These are phyloP conservation scores for Varanus salvator DNA, from an alignment of 2,113 vertebrate species.

Conservation along the genomic window DNA sequence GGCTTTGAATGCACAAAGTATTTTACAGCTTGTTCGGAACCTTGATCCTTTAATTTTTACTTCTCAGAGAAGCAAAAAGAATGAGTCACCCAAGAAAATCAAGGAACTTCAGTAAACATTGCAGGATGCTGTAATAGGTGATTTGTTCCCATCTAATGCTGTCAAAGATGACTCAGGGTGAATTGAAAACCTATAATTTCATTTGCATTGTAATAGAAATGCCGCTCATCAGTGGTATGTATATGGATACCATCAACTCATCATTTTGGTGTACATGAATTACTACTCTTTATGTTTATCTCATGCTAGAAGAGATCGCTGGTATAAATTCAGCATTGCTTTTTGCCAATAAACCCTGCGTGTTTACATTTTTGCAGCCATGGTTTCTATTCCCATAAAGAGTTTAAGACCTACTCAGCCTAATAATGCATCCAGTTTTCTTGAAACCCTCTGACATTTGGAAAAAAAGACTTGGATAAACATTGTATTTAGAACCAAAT, in stretches of 20 bases:
- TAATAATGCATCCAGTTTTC: not conserved
- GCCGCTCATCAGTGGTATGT: not conserved
- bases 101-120: not conserved
- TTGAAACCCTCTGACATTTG: not conserved
- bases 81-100: slow-evolving; percentile 38
- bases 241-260: not conserved
- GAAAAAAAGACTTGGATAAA: not conserved
- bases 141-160: slow-evolving; percentile 2
- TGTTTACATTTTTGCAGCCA: not conserved
- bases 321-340: not conserved
- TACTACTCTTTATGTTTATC: not conserved
- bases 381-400: not conserved
- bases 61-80: not conserved
- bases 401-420: not conserved
- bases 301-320: not conserved
- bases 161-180: slow-evolving; percentile 20
- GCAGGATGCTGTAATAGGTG: not conserved
- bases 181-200: slow-evolving; percentile 6
- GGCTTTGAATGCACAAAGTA: not conserved
- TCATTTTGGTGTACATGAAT: slow-evolving; percentile 10
- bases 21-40: not conserved
- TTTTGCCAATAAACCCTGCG: not conserved
- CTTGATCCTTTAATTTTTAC: not conserved
- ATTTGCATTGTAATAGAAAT: slow-evolving; percentile 27
- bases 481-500: slow-evolving; percentile 31